phyloP scores from a whole-genome alignment of 2,797 vertebrate genomes.

The Cirrhinus mrigala region DNA sequence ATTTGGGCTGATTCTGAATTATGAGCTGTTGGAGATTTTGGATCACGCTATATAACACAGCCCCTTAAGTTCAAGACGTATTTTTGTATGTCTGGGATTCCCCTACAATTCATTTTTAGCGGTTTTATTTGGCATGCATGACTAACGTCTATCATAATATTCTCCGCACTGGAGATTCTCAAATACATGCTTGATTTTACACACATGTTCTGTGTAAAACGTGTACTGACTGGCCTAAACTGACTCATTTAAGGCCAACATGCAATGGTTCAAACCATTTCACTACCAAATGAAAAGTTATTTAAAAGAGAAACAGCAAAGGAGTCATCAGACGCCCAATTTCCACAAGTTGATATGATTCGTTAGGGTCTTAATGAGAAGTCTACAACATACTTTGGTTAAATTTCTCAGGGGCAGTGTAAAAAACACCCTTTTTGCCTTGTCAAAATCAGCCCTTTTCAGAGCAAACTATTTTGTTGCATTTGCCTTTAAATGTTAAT shows the following conservation, averaged over 20 bases:
- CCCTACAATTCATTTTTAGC: conserved; percentile 36
- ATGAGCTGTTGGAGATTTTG: conserved; percentile 32
- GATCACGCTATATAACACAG: conserved; percentile 11
- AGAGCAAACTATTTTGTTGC: too few species aligned
- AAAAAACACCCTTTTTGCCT: too few species aligned
- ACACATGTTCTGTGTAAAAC: conserved; percentile 29
- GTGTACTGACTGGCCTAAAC: conserved; percentile 30
- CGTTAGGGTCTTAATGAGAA: too few species aligned
- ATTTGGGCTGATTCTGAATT: conserved; percentile 26
- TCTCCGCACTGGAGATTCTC: conserved; percentile 19
- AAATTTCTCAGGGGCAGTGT: too few species aligned
- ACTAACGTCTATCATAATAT: conserved; percentile 55
- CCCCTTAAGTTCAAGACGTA: conserved; percentile 23
- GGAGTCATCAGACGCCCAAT: too few species aligned
- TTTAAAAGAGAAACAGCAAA: neutral
- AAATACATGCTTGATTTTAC: conserved; percentile 45
- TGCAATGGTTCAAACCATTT: neutral
- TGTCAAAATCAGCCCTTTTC: too few species aligned
- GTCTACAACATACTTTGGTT: too few species aligned
- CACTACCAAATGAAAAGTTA: neutral
- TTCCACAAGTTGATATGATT: too few species aligned
- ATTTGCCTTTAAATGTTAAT: too few species aligned
- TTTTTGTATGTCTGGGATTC: conserved; percentile 53
- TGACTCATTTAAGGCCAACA: neutral
- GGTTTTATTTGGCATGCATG: conserved; percentile 59